Percentiles rank a stretch among this genome's conserved stretches.
Conservation (phyloP, 2,113 vertebrate species). For the Ameiurus melas region DNA sequence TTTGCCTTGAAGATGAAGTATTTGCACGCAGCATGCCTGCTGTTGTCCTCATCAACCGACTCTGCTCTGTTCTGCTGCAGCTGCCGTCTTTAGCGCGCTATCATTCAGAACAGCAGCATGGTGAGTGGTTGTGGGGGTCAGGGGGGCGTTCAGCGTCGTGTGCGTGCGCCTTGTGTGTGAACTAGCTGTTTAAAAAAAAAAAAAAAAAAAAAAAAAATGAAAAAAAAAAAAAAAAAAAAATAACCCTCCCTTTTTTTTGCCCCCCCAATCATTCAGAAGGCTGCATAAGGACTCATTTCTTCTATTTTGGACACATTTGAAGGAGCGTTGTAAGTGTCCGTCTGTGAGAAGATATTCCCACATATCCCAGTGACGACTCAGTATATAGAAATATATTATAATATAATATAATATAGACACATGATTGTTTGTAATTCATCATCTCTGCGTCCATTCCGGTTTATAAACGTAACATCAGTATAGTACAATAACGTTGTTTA, state of each 20-base stretch:
- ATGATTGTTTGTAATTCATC: not conserved
- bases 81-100: not conserved
- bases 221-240: too few species aligned
- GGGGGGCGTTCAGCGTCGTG: not conserved
- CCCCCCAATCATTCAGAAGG: too few species aligned
- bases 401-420: not conserved
- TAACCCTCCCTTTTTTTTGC: too few species aligned
- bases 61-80: not conserved
- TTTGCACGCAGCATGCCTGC: slow-evolving; percentile 28
- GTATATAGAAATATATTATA: not conserved
- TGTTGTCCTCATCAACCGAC: slow-evolving; percentile 6
- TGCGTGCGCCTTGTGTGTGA: not conserved
- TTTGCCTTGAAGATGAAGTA: slow-evolving; percentile 29
- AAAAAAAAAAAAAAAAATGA: too few species aligned
- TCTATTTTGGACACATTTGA: not conserved
- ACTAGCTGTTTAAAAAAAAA: not conserved
- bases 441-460: not conserved
- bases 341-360: not conserved
- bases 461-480: not conserved
- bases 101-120: slow-evolving; percentile 19
- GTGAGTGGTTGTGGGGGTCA: too few species aligned
- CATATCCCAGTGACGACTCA: not conserved
- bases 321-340: not conserved
- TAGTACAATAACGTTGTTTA: not conserved
- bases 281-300: not conserved